Evolutionary conservation across 2,113 vertebrate species (phyloP).

Genomic region (Campylomormyrus numenius): DNA sequence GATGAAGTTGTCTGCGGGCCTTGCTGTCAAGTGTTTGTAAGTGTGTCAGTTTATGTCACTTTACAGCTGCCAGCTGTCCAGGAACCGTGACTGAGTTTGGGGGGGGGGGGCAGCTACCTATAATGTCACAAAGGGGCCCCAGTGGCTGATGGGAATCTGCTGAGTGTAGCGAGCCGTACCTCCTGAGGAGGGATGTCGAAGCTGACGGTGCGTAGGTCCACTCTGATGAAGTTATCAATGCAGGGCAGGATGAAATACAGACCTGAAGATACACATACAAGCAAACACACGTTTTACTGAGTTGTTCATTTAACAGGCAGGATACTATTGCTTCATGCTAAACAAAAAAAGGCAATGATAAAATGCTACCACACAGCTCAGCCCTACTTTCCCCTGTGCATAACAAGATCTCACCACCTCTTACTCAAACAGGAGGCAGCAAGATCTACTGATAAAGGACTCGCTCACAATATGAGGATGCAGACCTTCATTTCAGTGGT

Average conservation of each 20-base stretch:
- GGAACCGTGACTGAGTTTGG: background rate
- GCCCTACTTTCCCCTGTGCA: background rate
- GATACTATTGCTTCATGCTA: background rate
- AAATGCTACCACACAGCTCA: background rate
- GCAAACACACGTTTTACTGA: background rate
- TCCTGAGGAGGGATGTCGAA: constrained; percentile 96
- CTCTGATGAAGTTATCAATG: constrained; percentile 92
- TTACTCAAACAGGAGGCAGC: background rate
- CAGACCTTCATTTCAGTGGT: background rate
- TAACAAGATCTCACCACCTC: background rate
- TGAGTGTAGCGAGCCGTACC: constrained; percentile 52
- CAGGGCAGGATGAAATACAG: constrained; percentile 90
- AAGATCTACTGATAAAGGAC: background rate
- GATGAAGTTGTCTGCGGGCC: background rate
- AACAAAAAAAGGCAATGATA: background rate
- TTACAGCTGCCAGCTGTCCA: background rate
- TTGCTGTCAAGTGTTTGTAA: background rate
- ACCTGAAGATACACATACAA: constrained; percentile 55
- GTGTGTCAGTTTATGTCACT: background rate
- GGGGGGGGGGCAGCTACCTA: background rate
- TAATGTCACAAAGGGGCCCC: background rate
- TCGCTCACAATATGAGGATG: background rate
- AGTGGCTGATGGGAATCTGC: background rate
- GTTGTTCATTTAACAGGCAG: background rate
- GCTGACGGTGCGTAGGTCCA: constrained; percentile 94